Evolutionary conservation across 2,113 vertebrate genomes (phyloP).

Genomic region (Festucalex cinctus): DNA sequence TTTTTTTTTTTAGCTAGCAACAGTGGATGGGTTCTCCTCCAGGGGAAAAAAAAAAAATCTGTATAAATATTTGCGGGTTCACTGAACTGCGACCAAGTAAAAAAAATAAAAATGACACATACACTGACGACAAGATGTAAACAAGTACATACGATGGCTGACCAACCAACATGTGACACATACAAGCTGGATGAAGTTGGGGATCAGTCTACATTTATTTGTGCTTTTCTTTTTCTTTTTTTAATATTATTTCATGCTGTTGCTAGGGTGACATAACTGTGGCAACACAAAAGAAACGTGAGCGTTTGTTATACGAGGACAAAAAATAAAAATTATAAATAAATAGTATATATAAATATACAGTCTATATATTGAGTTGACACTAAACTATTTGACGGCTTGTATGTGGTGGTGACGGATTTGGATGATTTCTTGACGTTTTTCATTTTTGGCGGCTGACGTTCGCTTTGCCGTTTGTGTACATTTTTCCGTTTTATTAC

Average conservation of each 20-base stretch:
- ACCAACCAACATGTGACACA: not conserved
- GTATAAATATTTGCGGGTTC: not conserved
- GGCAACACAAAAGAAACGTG: slow-evolving; percentile 46
- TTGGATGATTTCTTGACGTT: slow-evolving; percentile 48
- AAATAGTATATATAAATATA: slow-evolving; percentile 71
- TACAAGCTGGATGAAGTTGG: slow-evolving; percentile 50
- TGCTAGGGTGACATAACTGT: slow-evolving; percentile 52
- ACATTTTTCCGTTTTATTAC: not conserved
- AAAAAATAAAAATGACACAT: not conserved
- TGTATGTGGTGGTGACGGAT: slow-evolving; percentile 54
- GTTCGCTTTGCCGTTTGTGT: slow-evolving; percentile 45
- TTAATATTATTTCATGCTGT: slow-evolving; percentile 39
- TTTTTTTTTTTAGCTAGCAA: not conserved
- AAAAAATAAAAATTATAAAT: slow-evolving; percentile 62
- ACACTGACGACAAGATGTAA: not conserved
- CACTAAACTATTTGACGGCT: slow-evolving; percentile 55
- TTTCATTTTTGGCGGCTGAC: slow-evolving; percentile 12
- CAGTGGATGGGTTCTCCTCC: not conserved
- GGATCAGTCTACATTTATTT: slow-evolving; percentile 59
- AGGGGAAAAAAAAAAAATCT: not conserved
- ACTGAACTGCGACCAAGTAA: not conserved
- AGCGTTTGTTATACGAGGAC: slow-evolving; percentile 53
- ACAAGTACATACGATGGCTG: not conserved
- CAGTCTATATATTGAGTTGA: slow-evolving; percentile 67
- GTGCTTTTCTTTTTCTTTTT: slow-evolving; percentile 36